phyloP scores from a whole-genome alignment of 2,888 invertebrate genomes.

The Stegophylla sp. region DNA sequence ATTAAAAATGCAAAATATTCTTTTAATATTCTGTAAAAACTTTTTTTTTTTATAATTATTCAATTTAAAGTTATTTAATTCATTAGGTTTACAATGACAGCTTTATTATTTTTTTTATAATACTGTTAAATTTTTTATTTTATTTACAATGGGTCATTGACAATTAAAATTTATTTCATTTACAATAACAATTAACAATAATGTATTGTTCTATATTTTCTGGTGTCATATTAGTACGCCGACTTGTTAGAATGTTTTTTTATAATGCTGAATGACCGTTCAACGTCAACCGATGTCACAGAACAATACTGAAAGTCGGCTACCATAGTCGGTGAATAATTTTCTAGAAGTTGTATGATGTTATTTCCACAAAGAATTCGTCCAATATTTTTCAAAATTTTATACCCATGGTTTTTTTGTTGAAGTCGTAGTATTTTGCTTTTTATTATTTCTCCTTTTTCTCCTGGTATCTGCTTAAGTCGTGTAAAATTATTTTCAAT shows the following conservation, averaged over 20 bases:
- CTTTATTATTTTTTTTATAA: too few species aligned
- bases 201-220: neutral
- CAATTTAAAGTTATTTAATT: too few species aligned
- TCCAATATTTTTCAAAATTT: constrained; percentile 30
- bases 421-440: neutral
- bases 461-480: constrained; percentile 1
- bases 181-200: neutral
- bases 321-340: constrained; percentile 14
- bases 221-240: neutral
- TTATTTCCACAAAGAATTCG: constrained; percentile 16
- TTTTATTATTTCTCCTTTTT: neutral
- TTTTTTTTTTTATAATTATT: too few species aligned
- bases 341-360: constrained; percentile 12
- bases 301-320: neutral
- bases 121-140: too few species aligned
- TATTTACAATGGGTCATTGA: too few species aligned
- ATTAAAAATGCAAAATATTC: too few species aligned
- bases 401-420: constrained; percentile 12
- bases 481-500: constrained; percentile 16
- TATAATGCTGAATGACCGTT: neutral
- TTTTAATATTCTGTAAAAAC: too few species aligned
- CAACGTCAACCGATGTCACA: neutral
- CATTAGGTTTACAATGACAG: too few species aligned
- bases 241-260: too few species aligned
- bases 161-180: neutral